phyloP scores from a whole-genome alignment of 2,113 vertebrate species.

The Triplophysa dalaica region DNA sequence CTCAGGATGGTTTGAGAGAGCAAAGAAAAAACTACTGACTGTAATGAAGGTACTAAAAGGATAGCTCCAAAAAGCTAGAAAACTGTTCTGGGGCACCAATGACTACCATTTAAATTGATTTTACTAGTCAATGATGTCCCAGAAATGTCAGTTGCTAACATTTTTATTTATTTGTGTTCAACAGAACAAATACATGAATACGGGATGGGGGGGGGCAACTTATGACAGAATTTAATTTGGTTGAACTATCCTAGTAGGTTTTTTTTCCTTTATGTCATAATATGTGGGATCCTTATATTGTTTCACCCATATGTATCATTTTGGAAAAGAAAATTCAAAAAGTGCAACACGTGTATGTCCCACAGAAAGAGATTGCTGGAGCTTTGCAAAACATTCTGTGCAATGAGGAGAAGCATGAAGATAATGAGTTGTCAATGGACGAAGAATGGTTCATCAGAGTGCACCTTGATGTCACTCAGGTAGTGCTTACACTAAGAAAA shows the following conservation, averaged over 20 bases:
- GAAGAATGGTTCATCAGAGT: conserved; percentile 57
- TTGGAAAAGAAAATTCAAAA: background rate
- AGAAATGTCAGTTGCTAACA: too few relatives aligned
- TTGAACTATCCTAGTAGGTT: too few relatives aligned
- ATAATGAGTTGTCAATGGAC: background rate
- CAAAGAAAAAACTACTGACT: conserved; percentile 47
- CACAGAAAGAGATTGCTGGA: conserved; percentile 38
- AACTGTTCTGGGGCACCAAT: background rate
- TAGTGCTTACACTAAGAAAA: conserved; percentile 31
- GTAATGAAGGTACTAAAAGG: conserved; percentile 49
- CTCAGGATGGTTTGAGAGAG: conserved; percentile 39
- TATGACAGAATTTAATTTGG: too few relatives aligned
- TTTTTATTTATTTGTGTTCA: too few relatives aligned
- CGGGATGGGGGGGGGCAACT: too few relatives aligned
- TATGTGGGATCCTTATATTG: too few relatives aligned
- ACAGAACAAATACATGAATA: too few relatives aligned
- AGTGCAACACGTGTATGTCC: background rate
- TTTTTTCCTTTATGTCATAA: too few relatives aligned
- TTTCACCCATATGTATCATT: too few relatives aligned
- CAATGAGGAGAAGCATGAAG: background rate
- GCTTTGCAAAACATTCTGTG: conserved; percentile 35
- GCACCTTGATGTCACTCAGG: conserved; percentile 65
- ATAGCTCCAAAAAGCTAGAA: background rate
- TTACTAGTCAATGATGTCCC: too few relatives aligned
- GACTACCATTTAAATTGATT: too few relatives aligned